phyloP scores from a whole-genome alignment of 2,113 vertebrate species.

The Phylloscopus trochilus region DNA sequence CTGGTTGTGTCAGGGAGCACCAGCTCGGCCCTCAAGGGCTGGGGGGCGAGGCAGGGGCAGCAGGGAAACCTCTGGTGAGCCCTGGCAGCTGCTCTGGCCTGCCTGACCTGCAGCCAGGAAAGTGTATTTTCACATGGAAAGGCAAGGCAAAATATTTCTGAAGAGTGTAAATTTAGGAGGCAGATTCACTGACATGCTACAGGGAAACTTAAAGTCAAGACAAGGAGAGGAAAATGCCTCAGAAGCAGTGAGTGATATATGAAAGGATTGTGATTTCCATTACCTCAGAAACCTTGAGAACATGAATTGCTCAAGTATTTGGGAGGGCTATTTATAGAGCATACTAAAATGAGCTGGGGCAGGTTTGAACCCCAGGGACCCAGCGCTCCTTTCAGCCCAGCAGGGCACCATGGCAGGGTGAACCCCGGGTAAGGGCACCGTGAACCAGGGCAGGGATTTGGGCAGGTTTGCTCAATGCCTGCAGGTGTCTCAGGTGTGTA shows the following conservation, averaged over 20 bases:
- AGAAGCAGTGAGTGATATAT: neutral
- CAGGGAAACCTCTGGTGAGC: neutral
- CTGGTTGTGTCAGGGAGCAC: neutral
- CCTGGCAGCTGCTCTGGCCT: neutral
- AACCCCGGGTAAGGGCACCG: neutral
- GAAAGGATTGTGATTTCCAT: slow-evolving; percentile 34
- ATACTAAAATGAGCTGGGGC: neutral
- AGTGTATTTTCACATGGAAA: neutral
- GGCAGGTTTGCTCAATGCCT: neutral
- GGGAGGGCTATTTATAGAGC: slow-evolving; percentile 13
- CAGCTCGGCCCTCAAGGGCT: neutral
- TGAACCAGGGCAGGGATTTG: neutral
- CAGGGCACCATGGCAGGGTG: neutral
- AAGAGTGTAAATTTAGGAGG: neutral
- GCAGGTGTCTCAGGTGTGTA: neutral
- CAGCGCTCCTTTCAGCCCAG: neutral
- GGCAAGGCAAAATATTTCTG: neutral
- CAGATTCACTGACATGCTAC: neutral
- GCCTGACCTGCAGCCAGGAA: neutral
- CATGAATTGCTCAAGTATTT: neutral
- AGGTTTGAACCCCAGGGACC: neutral
- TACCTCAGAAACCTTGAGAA: slow-evolving; percentile 10
- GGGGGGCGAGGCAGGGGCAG: neutral
- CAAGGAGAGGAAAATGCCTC: slow-evolving; percentile 21
- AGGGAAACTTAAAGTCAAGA: slow-evolving; percentile 2